phyloP scores from a whole-genome alignment of 2,113 vertebrate genomes.

The Nothoprocta perdicaria region DNA sequence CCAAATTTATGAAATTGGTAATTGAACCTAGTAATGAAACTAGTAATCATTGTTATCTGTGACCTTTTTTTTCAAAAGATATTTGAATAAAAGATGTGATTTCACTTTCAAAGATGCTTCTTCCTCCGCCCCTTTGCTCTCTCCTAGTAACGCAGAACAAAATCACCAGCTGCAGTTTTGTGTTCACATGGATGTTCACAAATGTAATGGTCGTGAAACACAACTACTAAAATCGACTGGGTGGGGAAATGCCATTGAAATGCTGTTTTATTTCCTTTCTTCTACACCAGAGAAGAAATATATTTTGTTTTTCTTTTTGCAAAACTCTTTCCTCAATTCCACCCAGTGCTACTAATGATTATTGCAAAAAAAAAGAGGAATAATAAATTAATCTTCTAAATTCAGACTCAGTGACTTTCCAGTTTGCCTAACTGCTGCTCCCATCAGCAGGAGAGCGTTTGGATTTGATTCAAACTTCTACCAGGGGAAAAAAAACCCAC shows the following conservation, averaged over 20 bases:
- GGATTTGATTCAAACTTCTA: background rate
- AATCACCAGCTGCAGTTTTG: background rate
- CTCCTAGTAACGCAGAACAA: background rate
- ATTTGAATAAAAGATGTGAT: background rate
- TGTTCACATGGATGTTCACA: background rate
- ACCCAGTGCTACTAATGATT: background rate
- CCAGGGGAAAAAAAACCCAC: background rate
- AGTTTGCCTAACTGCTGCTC: slow-evolving; percentile 19
- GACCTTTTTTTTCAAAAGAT: background rate
- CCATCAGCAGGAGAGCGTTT: background rate
- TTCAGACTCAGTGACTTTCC: background rate
- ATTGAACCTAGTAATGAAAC: background rate
- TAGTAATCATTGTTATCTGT: background rate
- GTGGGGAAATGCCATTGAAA: background rate
- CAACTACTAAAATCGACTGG: background rate
- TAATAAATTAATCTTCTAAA: slow-evolving; percentile 29
- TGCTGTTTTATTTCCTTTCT: background rate
- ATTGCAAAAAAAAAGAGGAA: background rate
- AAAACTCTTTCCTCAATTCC: background rate
- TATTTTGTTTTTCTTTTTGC: background rate
- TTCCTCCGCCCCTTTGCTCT: background rate
- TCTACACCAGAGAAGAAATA: background rate
- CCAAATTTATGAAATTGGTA: slow-evolving; percentile 12
- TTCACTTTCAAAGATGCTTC: background rate
- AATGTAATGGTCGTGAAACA: background rate